Evolutionary conservation across 2,888 invertebrate genomes (phyloP).

Genomic region (Catocala sponsa): DNA sequence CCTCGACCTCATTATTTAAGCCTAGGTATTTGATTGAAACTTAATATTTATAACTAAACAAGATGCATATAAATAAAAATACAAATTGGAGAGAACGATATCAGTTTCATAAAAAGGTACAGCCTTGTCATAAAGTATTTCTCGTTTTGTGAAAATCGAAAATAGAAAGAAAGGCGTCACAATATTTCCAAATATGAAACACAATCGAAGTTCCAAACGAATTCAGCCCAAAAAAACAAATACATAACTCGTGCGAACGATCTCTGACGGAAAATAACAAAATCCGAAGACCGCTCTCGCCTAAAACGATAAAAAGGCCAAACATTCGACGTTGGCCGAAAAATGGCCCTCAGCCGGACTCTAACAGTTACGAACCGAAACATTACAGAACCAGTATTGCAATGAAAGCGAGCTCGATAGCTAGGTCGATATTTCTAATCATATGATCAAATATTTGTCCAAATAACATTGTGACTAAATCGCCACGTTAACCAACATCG

Average conservation of each 20-base stretch:
- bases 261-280: conserved; percentile 44
- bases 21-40: not conserved
- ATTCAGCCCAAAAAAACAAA: conserved; percentile 43
- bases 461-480: conserved; percentile 27
- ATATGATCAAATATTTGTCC: conserved; percentile 34
- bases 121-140: not conserved
- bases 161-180: conserved; percentile 8
- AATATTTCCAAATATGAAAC: conserved; percentile 9
- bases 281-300: conserved; percentile 33
- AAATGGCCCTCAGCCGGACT: conserved; percentile 34
- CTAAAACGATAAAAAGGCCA: conserved; percentile 43
- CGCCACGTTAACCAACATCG: conserved; percentile 3
- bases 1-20: no score
- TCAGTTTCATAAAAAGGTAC: not conserved
- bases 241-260: conserved; percentile 48
- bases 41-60: not conserved
- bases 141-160: not conserved
- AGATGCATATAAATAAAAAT: not conserved
- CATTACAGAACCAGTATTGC: conserved; percentile 8
- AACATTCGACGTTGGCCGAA: conserved; percentile 39
- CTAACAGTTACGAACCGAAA: conserved; percentile 25
- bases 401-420: conserved; percentile 12
- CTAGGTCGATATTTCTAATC: conserved; percentile 31
- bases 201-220: conserved; percentile 7
- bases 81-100: not conserved